Percentiles rank a stretch among this genome's conserved stretches.
Evolutionary conservation across 2,797 vertebrate species (phyloP).

Genomic region (Carcharodon carcharias): DNA sequence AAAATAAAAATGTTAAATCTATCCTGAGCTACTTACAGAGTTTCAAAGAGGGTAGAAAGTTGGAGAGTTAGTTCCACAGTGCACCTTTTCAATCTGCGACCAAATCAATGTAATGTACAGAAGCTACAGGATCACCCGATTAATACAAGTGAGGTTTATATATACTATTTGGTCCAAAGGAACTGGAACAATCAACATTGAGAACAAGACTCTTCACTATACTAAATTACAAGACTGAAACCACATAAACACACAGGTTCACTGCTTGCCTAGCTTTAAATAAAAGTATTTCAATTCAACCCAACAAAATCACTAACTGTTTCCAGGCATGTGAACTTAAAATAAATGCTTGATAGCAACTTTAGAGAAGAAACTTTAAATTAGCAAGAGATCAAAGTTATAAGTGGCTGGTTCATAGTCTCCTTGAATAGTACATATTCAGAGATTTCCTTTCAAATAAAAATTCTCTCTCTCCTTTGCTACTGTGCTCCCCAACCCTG

Average conservation of each 20-base stretch:
- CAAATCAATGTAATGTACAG: neutral
- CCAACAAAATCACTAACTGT: neutral
- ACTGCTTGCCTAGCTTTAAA: neutral
- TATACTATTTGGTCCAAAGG: neutral
- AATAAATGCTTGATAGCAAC: neutral
- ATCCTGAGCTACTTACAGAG: constrained; percentile 1
- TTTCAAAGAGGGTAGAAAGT: neutral
- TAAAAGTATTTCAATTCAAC: neutral
- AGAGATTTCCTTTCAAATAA: neutral
- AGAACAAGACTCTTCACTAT: constrained; percentile 17
- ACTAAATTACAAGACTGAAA: constrained; percentile 29
- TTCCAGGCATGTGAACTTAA: neutral
- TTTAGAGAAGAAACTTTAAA: constrained; percentile 10
- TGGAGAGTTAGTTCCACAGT: neutral
- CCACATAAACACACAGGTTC: constrained; percentile 25
- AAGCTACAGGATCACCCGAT: neutral
- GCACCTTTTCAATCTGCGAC: neutral
- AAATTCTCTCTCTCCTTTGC: neutral
- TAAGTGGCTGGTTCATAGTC: neutral
- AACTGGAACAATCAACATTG: neutral
- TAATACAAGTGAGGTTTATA: neutral
- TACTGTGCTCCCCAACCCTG: neutral
- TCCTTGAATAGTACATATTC: neutral
- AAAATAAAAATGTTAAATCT: neutral
- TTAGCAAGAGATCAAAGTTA: neutral